Percentiles rank a stretch among this genome's conserved stretches.
Evolutionary conservation across 2,113 vertebrate genomes (phyloP).

Genomic region (Oryzias woworae): DNA sequence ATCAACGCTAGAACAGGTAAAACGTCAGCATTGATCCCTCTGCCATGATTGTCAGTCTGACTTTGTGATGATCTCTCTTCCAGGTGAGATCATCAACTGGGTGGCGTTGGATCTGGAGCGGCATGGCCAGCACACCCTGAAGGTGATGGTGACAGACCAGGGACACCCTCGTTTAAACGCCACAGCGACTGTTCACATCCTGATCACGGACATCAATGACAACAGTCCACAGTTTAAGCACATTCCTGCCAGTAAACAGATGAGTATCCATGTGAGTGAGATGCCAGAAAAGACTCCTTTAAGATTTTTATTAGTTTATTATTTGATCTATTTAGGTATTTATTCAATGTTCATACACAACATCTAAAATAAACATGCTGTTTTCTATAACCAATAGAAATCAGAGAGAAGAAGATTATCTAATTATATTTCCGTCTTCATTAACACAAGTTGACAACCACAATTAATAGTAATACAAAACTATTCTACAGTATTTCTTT

Average conservation of each 20-base stretch:
- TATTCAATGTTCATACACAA: no score
- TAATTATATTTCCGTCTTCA: no score
- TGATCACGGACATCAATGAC: conserved; percentile 86
- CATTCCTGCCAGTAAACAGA: conserved; percentile 66
- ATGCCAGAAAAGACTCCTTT: no score
- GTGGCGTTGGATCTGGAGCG: conserved; percentile 84
- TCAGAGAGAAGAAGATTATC: no score
- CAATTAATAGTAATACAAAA: no score
- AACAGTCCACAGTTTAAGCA: conserved; percentile 84
- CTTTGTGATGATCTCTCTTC: background rate
- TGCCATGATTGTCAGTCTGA: background rate
- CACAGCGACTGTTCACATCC: conserved; percentile 76
- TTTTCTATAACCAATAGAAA: no score
- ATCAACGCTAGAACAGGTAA: conserved; percentile 92
- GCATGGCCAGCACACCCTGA: conserved; percentile 79
- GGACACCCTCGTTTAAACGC: conserved; percentile 82
- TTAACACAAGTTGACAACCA: no score
- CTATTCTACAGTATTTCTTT: no score
- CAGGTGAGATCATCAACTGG: conserved; percentile 90
- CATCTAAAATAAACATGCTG: no score
- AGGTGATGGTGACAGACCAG: conserved; percentile 83
- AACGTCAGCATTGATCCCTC: background rate
- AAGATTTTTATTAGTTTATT: no score
- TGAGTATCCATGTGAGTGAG: conserved; percentile 78
- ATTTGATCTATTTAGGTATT: no score